Evolutionary conservation across 2,113 vertebrate species (phyloP), one percentile per base, ranked within the genome.

Genomic region (Dryoscopus gambensis): DNA sequence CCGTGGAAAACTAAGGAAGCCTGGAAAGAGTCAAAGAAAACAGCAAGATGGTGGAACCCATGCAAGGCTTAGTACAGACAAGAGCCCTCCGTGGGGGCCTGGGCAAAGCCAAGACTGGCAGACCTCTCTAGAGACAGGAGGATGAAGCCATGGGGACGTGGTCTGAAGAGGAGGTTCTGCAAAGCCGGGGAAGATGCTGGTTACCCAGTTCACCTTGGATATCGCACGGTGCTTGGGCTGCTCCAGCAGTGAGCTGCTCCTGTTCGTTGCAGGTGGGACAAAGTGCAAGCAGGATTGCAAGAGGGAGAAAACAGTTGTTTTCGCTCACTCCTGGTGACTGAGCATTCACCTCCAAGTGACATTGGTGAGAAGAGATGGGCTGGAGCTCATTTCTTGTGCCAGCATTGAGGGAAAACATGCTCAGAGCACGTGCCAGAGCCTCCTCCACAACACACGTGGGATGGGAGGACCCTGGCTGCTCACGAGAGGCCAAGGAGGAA

Each of bases 91-190:
- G 0, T 3, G 24, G 44, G 56, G 17, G 8, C 25, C 31, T 13
- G 50, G n/a, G 44, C 42, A 60, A 20, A 33, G 55, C 55, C 30
- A 5, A 16, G 69, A n/a, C 64, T 65, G 67, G 37, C 44, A 68
- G 40, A 28, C 3, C 60, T 28, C 10, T 55, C 15, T 40, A 11
- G 8, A 16, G 67, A 3, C 3, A 14, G 84, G 47, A 31, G 4
- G 25, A 7, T 2, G 30, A 5, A 47, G 22, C 63, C 25, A 0
- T 16, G 30, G 35, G 15, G 7, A 7, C 0, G 0, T 13, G 63
- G 13, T n/a, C 13, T 68, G 59, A 13, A 5, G 60, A 24, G 53
- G 5, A n/a, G 35, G 53, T 5, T 5, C 39, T 76, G 92, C 62
- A 56, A 21, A 42, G 55, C 57, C 5, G 0, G 27, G 73, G 42